phyloP scores from a whole-genome alignment of 2,888 invertebrate genomes.

The Amphipyra berbera region DNA sequence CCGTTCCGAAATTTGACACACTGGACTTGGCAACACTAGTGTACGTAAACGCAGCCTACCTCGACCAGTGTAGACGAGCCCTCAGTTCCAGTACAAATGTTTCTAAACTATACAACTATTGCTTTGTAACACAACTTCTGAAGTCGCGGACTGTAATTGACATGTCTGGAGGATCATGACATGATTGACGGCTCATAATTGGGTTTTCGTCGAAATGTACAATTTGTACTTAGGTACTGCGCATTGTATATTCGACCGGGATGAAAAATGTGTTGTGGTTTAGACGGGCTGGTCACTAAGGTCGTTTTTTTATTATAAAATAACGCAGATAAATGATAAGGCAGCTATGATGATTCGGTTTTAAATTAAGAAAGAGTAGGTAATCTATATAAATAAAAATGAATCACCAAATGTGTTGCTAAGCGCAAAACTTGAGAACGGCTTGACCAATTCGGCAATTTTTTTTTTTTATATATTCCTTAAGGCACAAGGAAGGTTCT shows the following conservation, averaged over 20 bases:
- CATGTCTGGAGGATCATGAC: slow-evolving; percentile 26
- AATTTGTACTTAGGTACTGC: background rate
- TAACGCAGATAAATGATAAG: no score
- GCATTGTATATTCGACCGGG: background rate
- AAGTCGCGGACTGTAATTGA: slow-evolving; percentile 34
- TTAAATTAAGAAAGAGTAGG: no score
- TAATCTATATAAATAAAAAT: no score
- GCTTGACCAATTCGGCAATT: no score
- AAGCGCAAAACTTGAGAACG: no score
- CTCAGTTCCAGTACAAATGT: background rate
- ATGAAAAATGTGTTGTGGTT: background rate
- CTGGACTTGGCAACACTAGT: no score
- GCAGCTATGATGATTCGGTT: no score
- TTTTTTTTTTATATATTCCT: no score
- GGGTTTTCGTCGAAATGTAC: slow-evolving; percentile 12
- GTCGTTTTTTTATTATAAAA: no score
- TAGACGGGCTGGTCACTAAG: background rate
- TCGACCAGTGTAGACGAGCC: background rate
- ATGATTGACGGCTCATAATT: slow-evolving; percentile 21
- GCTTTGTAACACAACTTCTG: slow-evolving; percentile 21
- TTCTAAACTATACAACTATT: slow-evolving; percentile 17
- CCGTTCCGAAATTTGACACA: no score
- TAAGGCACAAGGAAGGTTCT: no score
- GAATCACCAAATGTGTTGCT: no score
- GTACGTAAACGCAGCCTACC: background rate